Conservation (phyloP, 1,140 invertebrate species). For the Thaumetopoea pityocampa region DNA sequence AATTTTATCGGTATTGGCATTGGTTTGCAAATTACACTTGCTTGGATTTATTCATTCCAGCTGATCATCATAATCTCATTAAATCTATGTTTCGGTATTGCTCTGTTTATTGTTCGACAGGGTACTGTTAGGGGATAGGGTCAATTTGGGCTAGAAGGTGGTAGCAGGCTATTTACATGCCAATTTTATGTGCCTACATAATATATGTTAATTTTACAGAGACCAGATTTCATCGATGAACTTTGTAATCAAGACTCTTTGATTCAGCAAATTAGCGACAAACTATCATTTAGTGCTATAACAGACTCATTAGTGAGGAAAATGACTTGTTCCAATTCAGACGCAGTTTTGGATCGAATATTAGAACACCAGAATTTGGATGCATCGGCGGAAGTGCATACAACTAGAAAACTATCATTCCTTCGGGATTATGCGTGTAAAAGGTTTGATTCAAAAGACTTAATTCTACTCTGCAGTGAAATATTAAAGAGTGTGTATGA, state of each 20-base stretch:
- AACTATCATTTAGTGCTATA: constrained; percentile 25
- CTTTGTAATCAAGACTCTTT: constrained; percentile 25
- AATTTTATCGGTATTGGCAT: too few species aligned
- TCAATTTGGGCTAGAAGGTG: too few species aligned
- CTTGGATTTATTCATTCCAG: too few species aligned
- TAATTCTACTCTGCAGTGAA: constrained; percentile 52
- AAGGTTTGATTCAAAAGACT: constrained; percentile 40
- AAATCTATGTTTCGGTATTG: too few species aligned
- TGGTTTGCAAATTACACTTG: too few species aligned
- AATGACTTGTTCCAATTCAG: constrained; percentile 22
- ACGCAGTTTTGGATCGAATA: constrained; percentile 27
- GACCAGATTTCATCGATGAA: constrained; percentile 37
- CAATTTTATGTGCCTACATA: neutral
- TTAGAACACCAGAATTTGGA: constrained; percentile 25
- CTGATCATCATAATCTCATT: too few species aligned
- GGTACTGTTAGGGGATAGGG: too few species aligned
- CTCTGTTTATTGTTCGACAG: too few species aligned
- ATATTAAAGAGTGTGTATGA: constrained; percentile 43
- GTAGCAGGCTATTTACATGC: too few species aligned
- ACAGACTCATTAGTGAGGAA: constrained; percentile 32
- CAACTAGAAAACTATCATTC: constrained; percentile 25
- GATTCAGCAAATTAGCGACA: constrained; percentile 35
- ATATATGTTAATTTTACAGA: constrained; percentile 32
- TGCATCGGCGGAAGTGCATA: constrained; percentile 1
- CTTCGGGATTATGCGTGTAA: constrained; percentile 37